Evolutionary conservation across 2,113 vertebrate genomes (phyloP), one percentile per base, ranked within the genome.

Genomic region (Toxostoma redivivum): DNA sequence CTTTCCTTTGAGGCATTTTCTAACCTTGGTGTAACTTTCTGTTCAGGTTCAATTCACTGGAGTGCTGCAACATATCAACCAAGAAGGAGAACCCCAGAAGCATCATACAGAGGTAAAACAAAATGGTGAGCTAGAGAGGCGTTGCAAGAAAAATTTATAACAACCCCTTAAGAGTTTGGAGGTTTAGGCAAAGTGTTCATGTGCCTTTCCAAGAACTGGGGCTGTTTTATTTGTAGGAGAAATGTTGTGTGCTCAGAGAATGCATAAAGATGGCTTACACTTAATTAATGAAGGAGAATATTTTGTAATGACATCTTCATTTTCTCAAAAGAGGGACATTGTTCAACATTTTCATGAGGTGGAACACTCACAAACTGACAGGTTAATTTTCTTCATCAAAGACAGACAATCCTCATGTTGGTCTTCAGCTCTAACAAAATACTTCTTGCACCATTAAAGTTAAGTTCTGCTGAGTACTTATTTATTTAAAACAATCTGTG

Each of bases 401-500:
- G 27, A 57, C 7, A 76, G 31, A 35, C 33, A 61, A 48, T 87
- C 22, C 61, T 82, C 62, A 15, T 42, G 60, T 38, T 74, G 81
- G 28, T 89, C 35, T 95, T 87, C 48, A 42, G 9, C 61, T 85
- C 40, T 95, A 81, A 95, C 31, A 91, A 87, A 88, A 81, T 42
- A 20, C 20, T 88, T 81, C 48, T 89, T 92, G 73, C 50, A 56
- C 27, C 65, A 69, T 87, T 92, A 50, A 74, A 81, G n/a, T 8
- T 81, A 71, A 74, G 37, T 86, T 72, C 89, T 92, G n/a, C 40
- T 69, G 73, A 89, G 76, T 50, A 33, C 14, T 57, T 92, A 69
- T 95, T 91, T 96, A 81, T 89, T 95, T 92, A 71, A 94, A 91
- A 89, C 50, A 94, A 64, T 81, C 48, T 65, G n/a, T 81, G 69